Base-by-base conservation (phyloP, 2,113 vertebrate genomes). In the Calidris pygmaea region DNA sequence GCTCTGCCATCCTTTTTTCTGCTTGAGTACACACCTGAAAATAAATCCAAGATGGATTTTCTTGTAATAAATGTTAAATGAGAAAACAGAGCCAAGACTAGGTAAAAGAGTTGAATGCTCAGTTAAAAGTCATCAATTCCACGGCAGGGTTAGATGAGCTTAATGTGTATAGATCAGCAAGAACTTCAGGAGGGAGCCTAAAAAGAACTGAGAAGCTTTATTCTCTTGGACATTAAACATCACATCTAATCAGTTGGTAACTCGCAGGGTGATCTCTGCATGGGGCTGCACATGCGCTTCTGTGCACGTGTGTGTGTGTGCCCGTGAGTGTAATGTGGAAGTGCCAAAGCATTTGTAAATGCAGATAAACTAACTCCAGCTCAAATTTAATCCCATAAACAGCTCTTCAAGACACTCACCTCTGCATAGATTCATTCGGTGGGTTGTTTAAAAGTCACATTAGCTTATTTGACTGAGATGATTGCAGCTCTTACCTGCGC, bases 41-140 rank as follows among this genome's bases (percentile, higher is more conserved):
- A 84, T 59, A 92, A 88, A 75, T 52, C 37, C 17, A 48, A 43
- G 62, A n/a, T 84, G 55, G 23, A 47, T 88, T 91, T 91, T 85
- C 71, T 88, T 73, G 24, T 70, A 90, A 66, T 68, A 85, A 82
- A 60, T 87, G 52, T 71, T 85, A 65, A 85, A 68, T 88, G 63
- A 93, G 85, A 53, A 85, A 63, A 75, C 48, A 19, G 58, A 94
- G 63, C 43, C 48, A 56, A 86, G 59, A n/a, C 27, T 48, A 29
- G 14, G 11, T 73, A 65, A 70, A 87, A 90, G 53, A 32, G 67
- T 73, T 60, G 35, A 92, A 68, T 48, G 67, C 24, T 79, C 48
- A 21, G 56, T 87, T 93, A 67, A 39, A 93, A 82, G 35, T 65
- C 34, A 48, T 79, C 62, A 83, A 14, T 93, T 93, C 63, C 16